These are phyloP conservation scores for Elgonia sp. DNA, from an alignment of 2,888 invertebrate species.

Conservation along the genomic window DNA sequence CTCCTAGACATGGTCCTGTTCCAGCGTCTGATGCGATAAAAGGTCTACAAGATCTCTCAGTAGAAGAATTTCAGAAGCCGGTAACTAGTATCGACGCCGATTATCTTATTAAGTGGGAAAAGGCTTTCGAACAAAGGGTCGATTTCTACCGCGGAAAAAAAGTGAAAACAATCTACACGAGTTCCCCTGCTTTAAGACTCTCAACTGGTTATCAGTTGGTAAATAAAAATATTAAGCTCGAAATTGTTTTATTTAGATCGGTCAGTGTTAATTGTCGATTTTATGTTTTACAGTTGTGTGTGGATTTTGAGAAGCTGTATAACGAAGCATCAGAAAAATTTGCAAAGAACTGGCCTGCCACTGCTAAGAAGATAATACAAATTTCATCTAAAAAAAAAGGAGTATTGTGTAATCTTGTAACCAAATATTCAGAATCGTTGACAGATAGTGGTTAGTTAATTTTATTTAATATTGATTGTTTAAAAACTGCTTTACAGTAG, in stretches of 20 bases:
- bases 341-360: constrained; percentile 21
- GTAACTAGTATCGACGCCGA: no score
- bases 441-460: background rate
- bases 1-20: no score
- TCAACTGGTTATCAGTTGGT: constrained; percentile 43
- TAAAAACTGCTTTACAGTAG: background rate
- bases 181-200: constrained; percentile 6
- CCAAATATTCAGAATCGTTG: background rate
- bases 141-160: no score
- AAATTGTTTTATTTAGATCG: background rate
- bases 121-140: no score
- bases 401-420: background rate
- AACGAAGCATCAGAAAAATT: background rate
- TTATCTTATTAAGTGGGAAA: no score
- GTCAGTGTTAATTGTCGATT: constrained; percentile 8
- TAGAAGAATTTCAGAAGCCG: no score
- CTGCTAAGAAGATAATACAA: constrained; percentile 23
- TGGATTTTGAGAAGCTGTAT: constrained; percentile 24
- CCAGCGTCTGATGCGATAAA: no score
- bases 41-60: no score
- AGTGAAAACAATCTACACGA: no score
- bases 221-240: background rate
- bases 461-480: constrained; percentile 8
- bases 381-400: constrained; percentile 26
- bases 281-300: constrained; percentile 7